Evolutionary conservation across 2,888 invertebrate species (phyloP), one percentile per base, ranked within the genome.

Genomic region (Phlogophora meticulosa): DNA sequence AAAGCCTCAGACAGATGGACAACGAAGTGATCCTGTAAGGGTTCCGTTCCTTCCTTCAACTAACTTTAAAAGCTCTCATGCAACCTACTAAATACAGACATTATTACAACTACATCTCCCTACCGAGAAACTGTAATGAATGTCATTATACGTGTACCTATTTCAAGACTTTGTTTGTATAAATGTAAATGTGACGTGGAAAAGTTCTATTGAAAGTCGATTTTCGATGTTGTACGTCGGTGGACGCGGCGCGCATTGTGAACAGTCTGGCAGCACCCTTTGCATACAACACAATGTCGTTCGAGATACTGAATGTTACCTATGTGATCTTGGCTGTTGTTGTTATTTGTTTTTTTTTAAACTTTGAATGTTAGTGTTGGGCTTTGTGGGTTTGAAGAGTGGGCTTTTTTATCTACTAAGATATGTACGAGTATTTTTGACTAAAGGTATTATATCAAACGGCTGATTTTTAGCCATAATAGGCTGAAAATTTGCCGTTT

Each of bases 201-300:
- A 87, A 90, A 92, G 87, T 93, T 93, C 85, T 85, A 92, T 92
- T 91, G 90, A 90, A 92, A 93, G 92, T 94, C 92, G 92, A 93
- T 94, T 93, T 92, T 90, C 89, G 80, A 93, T 93, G 91, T 93
- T 92, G 89, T 89, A 84, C 87, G 85, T 72, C 59, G 76, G 68
- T 78, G 86, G 82, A 90, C 89, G 89, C 86, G 88, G 76, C 76
- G 74, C 72, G 90, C 89, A 88, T 90, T 79, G 80, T 78, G 86
- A 84, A 69, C 72, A 82, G 82, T 71, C 74, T 81, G 79, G 81
- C 72, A 77, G 84, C 81, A 85, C 81, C 84, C 89, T 90, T 89
- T 90, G 91, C 89, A 91, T 90, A 88, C 85, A 84, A 85, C 80
- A 80, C 85, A 78, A 77, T 66, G 83, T 79, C 78, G 85, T 75